phyloP scores from a whole-genome alignment of 1,140 invertebrate species.

The Delia radicum region DNA sequence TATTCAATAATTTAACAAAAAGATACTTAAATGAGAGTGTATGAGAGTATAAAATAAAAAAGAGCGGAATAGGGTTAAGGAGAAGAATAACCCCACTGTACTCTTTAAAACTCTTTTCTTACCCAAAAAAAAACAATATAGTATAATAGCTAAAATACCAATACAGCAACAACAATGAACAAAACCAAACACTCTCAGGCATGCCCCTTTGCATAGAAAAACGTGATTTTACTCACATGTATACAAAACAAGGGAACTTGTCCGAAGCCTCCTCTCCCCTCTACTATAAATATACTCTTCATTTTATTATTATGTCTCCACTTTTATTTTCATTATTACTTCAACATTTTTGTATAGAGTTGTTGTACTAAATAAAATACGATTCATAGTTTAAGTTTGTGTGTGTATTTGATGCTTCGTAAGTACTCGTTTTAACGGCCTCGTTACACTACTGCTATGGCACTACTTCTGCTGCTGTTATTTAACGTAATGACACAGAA shows the following conservation, averaged over 20 bases:
- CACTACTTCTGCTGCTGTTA: neutral
- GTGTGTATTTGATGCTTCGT: neutral
- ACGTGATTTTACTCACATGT: constrained; percentile 6
- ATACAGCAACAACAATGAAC: too few relatives aligned
- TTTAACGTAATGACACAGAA: constrained; percentile 17
- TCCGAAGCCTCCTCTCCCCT: neutral
- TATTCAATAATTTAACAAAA: constrained; percentile 42
- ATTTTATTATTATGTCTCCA: neutral
- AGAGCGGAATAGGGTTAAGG: neutral
- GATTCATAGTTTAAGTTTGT: neutral
- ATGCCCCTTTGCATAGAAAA: neutral
- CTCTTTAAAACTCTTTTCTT: too few relatives aligned
- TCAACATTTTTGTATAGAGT: neutral
- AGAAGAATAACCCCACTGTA: neutral
- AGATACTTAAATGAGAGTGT: neutral
- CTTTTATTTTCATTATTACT: neutral
- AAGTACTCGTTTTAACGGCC: constrained; percentile 18
- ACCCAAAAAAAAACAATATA: too few relatives aligned
- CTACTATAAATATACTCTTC: neutral
- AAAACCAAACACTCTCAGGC: neutral
- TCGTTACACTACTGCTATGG: neutral
- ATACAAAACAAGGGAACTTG: neutral
- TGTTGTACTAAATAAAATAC: neutral
- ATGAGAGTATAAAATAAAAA: neutral
- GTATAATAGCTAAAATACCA: too few relatives aligned